These are phyloP conservation scores for Spodoptera picta DNA, from an alignment of 2,888 invertebrate species.

Conservation along the genomic window DNA sequence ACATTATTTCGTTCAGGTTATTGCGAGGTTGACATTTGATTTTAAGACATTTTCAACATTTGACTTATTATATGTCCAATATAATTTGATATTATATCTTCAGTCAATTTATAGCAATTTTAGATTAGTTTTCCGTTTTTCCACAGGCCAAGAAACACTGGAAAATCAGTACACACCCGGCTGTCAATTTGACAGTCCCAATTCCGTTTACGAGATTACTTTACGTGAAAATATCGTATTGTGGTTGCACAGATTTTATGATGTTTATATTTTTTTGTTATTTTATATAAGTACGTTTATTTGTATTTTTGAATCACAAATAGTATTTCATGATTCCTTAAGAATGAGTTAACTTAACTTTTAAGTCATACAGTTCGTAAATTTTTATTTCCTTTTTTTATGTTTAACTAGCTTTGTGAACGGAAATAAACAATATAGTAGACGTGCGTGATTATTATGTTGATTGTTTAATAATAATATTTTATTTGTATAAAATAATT, in stretches of 20 bases:
- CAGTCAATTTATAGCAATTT: background rate
- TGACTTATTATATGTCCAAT: too few species aligned
- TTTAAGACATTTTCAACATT: too few species aligned
- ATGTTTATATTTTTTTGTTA: too few species aligned
- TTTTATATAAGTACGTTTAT: too few species aligned
- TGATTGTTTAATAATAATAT: background rate
- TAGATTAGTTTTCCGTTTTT: background rate
- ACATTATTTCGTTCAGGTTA: constrained; percentile 9
- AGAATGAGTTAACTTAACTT: too few species aligned
- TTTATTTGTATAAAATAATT: background rate
- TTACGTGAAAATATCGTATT: too few species aligned
- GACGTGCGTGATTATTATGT: background rate
- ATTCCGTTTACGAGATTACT: too few species aligned
- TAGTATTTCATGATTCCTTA: too few species aligned
- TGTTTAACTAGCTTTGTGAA: constrained; percentile 17
- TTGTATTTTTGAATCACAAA: too few species aligned
- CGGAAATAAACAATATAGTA: constrained; percentile 39
- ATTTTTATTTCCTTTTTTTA: background rate
- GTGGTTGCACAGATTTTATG: too few species aligned
- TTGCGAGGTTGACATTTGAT: constrained; percentile 15
- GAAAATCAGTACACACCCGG: background rate
- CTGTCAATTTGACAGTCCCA: too few species aligned
- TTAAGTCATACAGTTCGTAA: too few species aligned
- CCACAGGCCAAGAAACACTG: constrained; percentile 26
- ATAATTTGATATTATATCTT: constrained; percentile 11